phyloP scores from a whole-genome alignment of 2,888 invertebrate genomes.

The Smittia aterrima region DNA sequence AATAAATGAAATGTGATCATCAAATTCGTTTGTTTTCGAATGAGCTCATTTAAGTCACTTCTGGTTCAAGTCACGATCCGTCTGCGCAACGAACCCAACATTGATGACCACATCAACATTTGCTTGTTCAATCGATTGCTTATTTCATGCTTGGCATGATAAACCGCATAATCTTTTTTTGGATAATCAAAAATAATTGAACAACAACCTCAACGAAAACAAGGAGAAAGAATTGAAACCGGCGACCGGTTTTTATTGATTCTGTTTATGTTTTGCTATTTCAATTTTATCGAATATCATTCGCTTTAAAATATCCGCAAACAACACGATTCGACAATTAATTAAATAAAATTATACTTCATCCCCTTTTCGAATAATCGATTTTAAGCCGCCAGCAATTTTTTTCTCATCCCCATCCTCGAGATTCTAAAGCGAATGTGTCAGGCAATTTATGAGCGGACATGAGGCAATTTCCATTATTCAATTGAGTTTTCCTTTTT shows the following conservation, averaged over 20 bases:
- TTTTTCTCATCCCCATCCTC: not conserved
- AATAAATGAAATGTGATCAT: too few relatives aligned
- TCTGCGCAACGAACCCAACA: too few relatives aligned
- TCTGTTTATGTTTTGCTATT: not conserved
- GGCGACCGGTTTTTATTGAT: not conserved
- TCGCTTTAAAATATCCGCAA: not conserved
- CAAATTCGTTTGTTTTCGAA: too few relatives aligned
- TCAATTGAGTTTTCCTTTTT: constrained; percentile 14
- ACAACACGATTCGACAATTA: not conserved
- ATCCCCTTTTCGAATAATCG: constrained; percentile 19
- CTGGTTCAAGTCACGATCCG: too few relatives aligned
- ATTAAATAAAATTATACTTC: not conserved
- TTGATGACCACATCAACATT: constrained; percentile 7
- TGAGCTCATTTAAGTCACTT: too few relatives aligned
- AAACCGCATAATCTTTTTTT: not conserved
- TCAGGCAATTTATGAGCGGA: constrained; percentile 13
- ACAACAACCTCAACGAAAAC: constrained; percentile 7
- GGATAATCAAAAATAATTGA: not conserved
- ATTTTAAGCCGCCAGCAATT: not conserved
- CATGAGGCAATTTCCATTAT: constrained; percentile 3
- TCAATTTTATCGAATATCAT: not conserved
- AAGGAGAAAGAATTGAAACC: not conserved
- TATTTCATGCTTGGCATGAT: not conserved
- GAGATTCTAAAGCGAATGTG: not conserved
- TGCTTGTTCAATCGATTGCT: not conserved